These are phyloP conservation scores for human (Homo sapiens) DNA, from an alignment of 2,113 vertebrate species.

Conservation along the genomic window DNA sequence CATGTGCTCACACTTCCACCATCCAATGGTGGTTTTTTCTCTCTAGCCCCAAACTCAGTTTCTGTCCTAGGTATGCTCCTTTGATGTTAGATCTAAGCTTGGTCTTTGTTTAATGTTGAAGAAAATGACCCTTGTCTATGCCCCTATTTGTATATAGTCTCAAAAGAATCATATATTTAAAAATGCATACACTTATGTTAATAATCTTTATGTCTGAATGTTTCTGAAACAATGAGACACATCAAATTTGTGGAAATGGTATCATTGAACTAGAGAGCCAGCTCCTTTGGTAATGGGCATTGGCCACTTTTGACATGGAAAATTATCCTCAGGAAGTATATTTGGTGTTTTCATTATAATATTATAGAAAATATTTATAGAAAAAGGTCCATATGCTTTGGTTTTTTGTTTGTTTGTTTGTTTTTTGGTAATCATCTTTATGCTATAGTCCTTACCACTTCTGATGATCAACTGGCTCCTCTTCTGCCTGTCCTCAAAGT, in stretches of 20 bases:
- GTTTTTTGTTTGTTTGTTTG: no score
- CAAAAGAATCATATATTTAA: neutral
- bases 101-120: neutral
- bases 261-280: neutral
- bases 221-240: neutral
- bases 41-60: accelerated
- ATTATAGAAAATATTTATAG: neutral
- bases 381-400: neutral
- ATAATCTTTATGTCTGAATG: neutral
- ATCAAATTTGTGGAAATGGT: neutral
- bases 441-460: neutral
- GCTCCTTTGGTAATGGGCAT: neutral
- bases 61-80: neutral
- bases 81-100: neutral
- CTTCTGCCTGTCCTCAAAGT: neutral
- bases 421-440: neutral
- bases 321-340: neutral
- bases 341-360: neutral
- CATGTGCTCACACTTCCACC: neutral
- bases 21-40: neutral
- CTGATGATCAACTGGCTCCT: neutral
- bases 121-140: neutral
- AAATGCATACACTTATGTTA: neutral
- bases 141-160: neutral
- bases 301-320: neutral